Evolutionary conservation across 2,113 vertebrate genomes (phyloP), one percentile per base, ranked within the genome.

Genomic region (Macroglossus sobrinus): DNA sequence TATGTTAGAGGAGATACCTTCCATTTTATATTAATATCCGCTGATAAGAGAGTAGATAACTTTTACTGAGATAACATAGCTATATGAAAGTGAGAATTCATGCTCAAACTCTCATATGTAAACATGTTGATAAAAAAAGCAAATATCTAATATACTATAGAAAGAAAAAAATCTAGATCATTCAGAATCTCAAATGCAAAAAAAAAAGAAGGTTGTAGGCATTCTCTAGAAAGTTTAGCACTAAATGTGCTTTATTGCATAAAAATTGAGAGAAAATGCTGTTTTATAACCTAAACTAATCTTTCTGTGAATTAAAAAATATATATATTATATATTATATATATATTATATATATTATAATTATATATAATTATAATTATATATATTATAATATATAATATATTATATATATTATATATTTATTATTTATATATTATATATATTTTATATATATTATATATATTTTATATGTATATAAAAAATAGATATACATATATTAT

Each of bases 1-100:
- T 43, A 28, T 89, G 66, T 33, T 79, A 71, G 35, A 59, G 28
- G 82, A 94, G 55, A 71, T 19, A 19, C n/a, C 26, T 93, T 95
- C 35, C 38, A 7, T 43, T 91, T 91, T 55, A 40, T 71, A 84
- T 94, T 89, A 76, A 91, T 93, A 84, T 95, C 45, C 0, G 11
- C 81, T 85, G 85, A 75, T 85, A 94, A 74, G 53, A 69, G 8
- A 71, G 22, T 26, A 92, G 81, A 95, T 55, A 53, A 76, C 57
- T 84, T 91, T 92, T 76, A 38, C 43, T 74, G 69, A 86, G 40
- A 76, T 74, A 86, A 64, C 61, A 81, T 14, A 90, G 61, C 10
- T 94, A 50, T 45, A 59, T 81, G 28, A 69, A 93, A 94, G 68
- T 93, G 45, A 72, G 61, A 95, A 89, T 75, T 92, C 57, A 92